Evolutionary conservation across 2,888 invertebrate species (phyloP).

Genomic region (Busseola fusca): DNA sequence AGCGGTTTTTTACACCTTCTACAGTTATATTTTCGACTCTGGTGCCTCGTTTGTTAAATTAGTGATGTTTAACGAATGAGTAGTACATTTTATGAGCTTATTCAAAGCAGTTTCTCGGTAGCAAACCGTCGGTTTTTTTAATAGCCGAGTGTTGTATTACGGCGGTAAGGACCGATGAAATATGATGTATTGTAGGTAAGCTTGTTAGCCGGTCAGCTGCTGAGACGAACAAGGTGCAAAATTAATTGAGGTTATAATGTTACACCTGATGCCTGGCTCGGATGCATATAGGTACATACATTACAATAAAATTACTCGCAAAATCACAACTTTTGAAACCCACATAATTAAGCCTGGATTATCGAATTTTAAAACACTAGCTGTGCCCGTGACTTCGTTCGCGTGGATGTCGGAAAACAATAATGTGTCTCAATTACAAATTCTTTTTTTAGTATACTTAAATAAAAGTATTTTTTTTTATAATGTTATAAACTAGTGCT

Average conservation of each 20-base stretch:
- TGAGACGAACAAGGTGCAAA: slow-evolving; percentile 54
- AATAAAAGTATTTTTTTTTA: too few species aligned
- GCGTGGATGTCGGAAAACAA: background rate
- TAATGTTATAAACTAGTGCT: too few species aligned
- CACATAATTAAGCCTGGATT: background rate
- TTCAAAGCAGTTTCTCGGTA: slow-evolving; percentile 42
- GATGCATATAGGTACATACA: background rate
- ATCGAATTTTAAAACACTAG: background rate
- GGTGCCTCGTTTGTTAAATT: slow-evolving; percentile 41
- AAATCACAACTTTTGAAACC: background rate
- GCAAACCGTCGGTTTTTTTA: slow-evolving; percentile 40
- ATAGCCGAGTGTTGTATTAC: slow-evolving; percentile 56
- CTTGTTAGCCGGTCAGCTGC: slow-evolving; percentile 58
- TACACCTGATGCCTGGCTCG: slow-evolving; percentile 18
- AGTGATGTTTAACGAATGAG: slow-evolving; percentile 46
- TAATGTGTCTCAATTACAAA: background rate
- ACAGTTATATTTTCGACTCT: slow-evolving; percentile 39
- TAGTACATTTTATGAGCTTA: slow-evolving; percentile 44
- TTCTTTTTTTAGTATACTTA: background rate
- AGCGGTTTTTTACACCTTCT: slow-evolving; percentile 47
- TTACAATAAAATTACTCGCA: background rate
- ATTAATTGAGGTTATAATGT: slow-evolving; percentile 35
- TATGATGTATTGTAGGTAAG: slow-evolving; percentile 49
- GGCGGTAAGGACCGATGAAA: slow-evolving; percentile 42
- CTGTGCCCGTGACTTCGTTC: background rate